phyloP scores from a whole-genome alignment of 2,888 invertebrate species.

The Sarcophaga carnaria region DNA sequence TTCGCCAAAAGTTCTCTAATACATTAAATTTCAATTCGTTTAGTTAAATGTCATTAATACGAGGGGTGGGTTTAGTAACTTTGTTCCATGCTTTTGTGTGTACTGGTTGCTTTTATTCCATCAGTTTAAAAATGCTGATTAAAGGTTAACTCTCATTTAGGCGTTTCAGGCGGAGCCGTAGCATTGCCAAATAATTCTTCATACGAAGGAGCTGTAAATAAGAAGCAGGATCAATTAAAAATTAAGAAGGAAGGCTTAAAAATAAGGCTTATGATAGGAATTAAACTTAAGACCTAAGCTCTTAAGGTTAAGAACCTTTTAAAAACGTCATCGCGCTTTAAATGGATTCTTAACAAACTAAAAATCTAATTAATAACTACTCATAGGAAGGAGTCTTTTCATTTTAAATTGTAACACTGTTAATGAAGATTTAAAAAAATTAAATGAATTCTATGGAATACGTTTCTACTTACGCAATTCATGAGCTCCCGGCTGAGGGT shows the following conservation, averaged over 20 bases:
- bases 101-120: constrained; percentile 9
- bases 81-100: constrained; percentile 53
- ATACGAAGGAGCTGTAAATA: constrained; percentile 79
- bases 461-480: constrained; percentile 76
- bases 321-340: too few species aligned
- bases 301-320: too few species aligned
- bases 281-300: too few species aligned
- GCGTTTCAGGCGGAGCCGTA: constrained; percentile 74
- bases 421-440: constrained; percentile 2
- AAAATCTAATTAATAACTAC: too few species aligned
- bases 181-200: constrained; percentile 80
- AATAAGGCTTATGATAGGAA: background rate
- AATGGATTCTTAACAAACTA: too few species aligned
- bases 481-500: constrained; percentile 71
- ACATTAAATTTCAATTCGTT: background rate
- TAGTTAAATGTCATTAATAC: constrained; percentile 32
- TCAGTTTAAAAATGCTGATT: constrained; percentile 28
- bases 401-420: background rate
- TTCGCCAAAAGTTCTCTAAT: constrained; percentile 10
- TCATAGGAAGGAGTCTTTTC: too few species aligned
- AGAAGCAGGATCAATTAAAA: constrained; percentile 22
- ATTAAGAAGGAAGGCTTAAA: background rate
- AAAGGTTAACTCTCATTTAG: constrained; percentile 72
- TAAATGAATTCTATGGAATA: background rate
- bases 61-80: constrained; percentile 71